A percentile compares a stretch with the other conserved stretches of the same genome.
Evolutionary conservation across 2,113 vertebrate genomes (phyloP).

Genomic region (Scartelaos histophorus): DNA sequence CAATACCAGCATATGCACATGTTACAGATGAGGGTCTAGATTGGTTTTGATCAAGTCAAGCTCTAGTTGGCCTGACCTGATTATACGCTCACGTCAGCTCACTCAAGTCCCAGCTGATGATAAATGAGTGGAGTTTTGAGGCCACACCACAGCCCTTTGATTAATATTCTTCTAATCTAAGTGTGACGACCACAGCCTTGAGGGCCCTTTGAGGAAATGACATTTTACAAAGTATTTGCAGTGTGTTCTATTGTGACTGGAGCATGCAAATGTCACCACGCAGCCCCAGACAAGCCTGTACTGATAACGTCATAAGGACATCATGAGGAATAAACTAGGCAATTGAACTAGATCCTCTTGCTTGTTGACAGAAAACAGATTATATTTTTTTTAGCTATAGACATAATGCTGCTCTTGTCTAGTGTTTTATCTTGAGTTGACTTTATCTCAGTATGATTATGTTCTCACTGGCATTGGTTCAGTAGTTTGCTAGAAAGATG

Average conservation of each 20-base stretch:
- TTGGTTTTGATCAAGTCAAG: slow-evolving; percentile 51
- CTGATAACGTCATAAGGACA: background rate
- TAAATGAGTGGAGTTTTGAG: slow-evolving; percentile 32
- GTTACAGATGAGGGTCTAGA: slow-evolving; percentile 38
- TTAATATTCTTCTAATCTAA: slow-evolving; percentile 11
- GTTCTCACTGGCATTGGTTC: background rate
- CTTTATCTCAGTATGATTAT: background rate
- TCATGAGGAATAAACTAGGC: background rate
- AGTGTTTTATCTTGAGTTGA: background rate
- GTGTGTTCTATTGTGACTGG: background rate
- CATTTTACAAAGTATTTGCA: slow-evolving; percentile 7
- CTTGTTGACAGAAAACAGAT: background rate
- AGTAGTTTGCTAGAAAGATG: no score
- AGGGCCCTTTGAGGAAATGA: background rate
- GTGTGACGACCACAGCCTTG: background rate
- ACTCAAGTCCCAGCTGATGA: slow-evolving; percentile 20
- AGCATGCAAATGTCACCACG: slow-evolving; percentile 1
- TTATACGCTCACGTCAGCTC: slow-evolving; percentile 40
- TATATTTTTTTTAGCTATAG: background rate
- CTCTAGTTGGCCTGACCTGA: slow-evolving; percentile 54
- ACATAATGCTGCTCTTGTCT: background rate
- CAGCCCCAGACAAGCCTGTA: background rate
- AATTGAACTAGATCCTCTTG: background rate
- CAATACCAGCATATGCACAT: slow-evolving; percentile 19
- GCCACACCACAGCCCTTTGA: slow-evolving; percentile 12